Conservation (phyloP, 2,113 vertebrate genomes). For the Centropristis striata region DNA sequence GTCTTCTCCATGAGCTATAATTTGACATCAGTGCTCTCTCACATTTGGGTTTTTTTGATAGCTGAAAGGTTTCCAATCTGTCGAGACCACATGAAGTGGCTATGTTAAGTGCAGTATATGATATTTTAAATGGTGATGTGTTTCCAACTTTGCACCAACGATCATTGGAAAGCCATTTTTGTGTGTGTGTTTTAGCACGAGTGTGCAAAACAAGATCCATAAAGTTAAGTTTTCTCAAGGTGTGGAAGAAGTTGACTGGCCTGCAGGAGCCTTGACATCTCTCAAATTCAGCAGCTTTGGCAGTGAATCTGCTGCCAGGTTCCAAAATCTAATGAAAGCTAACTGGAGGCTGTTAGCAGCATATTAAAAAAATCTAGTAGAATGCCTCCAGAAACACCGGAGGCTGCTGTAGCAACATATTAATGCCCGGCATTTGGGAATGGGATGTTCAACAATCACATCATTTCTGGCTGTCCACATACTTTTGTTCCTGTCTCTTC, state of each 20-base stretch:
- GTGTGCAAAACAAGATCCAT: neutral
- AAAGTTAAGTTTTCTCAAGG: neutral
- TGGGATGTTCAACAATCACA: neutral
- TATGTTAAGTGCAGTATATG: no score
- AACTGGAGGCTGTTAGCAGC: no score
- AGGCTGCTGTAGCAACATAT: neutral
- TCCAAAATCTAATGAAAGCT: neutral
- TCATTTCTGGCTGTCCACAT: neutral
- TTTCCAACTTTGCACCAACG: slow-evolving; percentile 11
- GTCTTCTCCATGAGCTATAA: no score
- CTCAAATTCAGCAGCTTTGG: neutral
- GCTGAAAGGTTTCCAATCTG: no score
- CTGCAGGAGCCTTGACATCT: neutral
- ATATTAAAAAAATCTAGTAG: neutral
- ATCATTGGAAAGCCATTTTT: neutral
- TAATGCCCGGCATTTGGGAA: neutral
- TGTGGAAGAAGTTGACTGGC: neutral
- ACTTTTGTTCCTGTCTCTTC: no score
- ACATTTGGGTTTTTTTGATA: no score
- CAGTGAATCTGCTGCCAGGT: neutral
- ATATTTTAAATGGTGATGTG: neutral
- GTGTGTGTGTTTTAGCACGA: slow-evolving; percentile 18
- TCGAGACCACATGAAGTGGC: no score
- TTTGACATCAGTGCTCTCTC: no score
- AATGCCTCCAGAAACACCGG: neutral